Conservation (phyloP, 2,113 vertebrate species). For the Prietella phreatophila region DNA sequence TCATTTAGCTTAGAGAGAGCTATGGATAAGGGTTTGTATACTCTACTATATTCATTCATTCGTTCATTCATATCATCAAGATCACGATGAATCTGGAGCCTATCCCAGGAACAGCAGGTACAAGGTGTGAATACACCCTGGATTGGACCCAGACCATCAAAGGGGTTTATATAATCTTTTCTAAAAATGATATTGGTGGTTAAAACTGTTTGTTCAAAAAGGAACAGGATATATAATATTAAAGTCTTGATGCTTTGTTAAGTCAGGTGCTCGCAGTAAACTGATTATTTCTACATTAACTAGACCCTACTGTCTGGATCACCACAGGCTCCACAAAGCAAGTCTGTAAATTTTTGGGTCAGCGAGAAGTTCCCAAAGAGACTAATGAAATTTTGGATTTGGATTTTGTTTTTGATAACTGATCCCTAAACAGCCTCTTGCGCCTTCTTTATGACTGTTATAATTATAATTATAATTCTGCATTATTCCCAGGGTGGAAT, state of each 20-base stretch:
- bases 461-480: background rate
- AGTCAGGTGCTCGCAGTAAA: background rate
- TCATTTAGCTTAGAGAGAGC: background rate
- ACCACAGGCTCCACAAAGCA: background rate
- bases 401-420: background rate
- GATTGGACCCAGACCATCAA: background rate
- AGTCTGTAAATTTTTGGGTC: background rate
- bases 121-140: background rate
- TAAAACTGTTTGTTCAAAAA: background rate
- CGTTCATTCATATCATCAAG: background rate
- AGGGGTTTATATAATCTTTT: background rate
- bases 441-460: constrained; percentile 1
- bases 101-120: background rate
- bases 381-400: background rate
- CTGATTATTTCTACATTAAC: background rate
- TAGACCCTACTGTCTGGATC: background rate
- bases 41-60: background rate
- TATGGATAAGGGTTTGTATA: background rate
- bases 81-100: background rate
- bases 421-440: background rate
- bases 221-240: background rate
- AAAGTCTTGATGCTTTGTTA: background rate
- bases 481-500: background rate
- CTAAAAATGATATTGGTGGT: background rate
- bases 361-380: background rate